phyloP scores from a whole-genome alignment of 1,140 invertebrate genomes.

The Sarcophaga peregrina region DNA sequence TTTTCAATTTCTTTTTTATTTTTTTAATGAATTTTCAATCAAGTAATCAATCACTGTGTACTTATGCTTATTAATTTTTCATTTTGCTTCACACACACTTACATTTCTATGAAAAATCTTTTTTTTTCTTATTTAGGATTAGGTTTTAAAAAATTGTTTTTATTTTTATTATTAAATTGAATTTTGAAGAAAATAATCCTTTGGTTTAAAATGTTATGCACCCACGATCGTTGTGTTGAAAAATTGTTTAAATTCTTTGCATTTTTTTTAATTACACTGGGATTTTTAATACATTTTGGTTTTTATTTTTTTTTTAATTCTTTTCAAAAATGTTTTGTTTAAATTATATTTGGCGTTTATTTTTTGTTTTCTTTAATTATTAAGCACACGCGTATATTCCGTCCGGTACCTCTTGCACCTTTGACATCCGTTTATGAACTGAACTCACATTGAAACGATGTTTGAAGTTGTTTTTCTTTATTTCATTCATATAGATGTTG shows the following conservation, averaged over 20 bases:
- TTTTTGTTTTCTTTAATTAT: not conserved
- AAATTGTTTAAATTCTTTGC: conserved; percentile 28
- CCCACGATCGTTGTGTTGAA: not conserved
- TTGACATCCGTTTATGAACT: conserved; percentile 61
- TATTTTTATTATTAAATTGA: conserved; percentile 1
- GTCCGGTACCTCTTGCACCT: conserved; percentile 56
- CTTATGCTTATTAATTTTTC: not conserved
- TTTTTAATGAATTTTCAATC: not conserved
- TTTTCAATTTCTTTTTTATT: conserved; percentile 2
- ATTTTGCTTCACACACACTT: not conserved
- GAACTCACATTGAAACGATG: conserved; percentile 34
- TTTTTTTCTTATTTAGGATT: not conserved
- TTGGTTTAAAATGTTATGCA: conserved; percentile 2
- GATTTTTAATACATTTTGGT: not conserved
- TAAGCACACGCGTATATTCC: conserved; percentile 23
- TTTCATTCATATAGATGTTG: not conserved
- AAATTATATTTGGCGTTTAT: not conserved
- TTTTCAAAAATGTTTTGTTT: conserved; percentile 20
- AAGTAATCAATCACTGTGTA: not conserved
- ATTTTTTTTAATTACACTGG: conserved; percentile 10
- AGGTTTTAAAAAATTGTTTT: not conserved
- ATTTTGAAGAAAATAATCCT: not conserved
- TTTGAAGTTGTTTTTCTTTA: conserved; percentile 40
- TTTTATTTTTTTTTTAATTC: not conserved
- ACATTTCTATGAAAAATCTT: not conserved